Evolutionary conservation across 92 coral and sea anemone genomes (phyloP), one percentile per base, ranked within the genome.

Genomic region (Heteractis magnifica): DNA sequence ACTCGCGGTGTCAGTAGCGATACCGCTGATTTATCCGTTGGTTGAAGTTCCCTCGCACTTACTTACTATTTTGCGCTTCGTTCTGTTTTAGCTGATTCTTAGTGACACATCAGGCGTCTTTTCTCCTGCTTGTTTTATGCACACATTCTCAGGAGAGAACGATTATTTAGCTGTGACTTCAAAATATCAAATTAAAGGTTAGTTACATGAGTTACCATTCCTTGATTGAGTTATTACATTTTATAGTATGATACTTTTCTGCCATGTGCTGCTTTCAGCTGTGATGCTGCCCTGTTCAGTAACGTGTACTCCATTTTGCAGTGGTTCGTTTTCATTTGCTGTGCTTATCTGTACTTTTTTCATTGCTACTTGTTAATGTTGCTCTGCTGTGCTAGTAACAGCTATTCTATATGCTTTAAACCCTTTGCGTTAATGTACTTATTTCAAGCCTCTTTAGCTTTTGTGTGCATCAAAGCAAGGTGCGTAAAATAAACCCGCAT

Each of bases 111-210:
- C 97, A 8, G 99, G 99, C 8, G 99, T 96, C 13, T 96, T 96
- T 72, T 96, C 98, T 18, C 99, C 99, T 18, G 99, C 99, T 41
- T 96, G 99, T 88, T 89, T 96, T 49, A 92, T 94, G 90, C 99
- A 96, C 82, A 92, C 99, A 34, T 96, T 96, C 79, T 93, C 98
- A 58, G 97, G 93, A 6, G 90, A 94, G 60, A 89, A 86, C 74
- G 77, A 88, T 13, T 86, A 90, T 34, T 86, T 93, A 48, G 75
- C 91, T 10, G 84, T 79, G 18, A 96, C 98, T 19, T 81, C 95
- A 75, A 85, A 91, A 78, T 96, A 94, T 75, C 88, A 92, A 34
- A 96, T 96, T 44, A 80, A 86, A 70, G 98, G 99, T 96, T 85
- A 74, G 89, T 55, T 55, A 8, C 59, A 8, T 55, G 1, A 8